Evolutionary conservation across 1,140 invertebrate species (phyloP).

Genomic region (Gonatopus flavifemur): DNA sequence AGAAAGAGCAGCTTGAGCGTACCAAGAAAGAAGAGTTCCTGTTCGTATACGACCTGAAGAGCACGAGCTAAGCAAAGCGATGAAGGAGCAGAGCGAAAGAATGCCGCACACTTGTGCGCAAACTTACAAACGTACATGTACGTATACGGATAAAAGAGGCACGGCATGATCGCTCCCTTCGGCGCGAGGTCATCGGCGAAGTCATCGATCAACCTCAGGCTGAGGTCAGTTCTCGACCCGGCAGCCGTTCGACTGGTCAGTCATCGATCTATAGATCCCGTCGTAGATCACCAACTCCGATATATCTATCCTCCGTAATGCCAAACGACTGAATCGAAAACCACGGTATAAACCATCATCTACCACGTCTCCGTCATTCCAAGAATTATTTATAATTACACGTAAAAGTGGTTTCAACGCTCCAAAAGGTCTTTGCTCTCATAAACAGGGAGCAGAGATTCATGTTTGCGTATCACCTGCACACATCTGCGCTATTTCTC

Average conservation of each 20-base stretch:
- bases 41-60: not conserved
- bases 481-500: too few relatives aligned
- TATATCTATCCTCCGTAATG: constrained; percentile 28
- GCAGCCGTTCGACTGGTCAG: constrained; percentile 48
- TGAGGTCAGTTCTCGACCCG: constrained; percentile 41
- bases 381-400: too few relatives aligned
- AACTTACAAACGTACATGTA: not conserved
- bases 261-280: constrained; percentile 49
- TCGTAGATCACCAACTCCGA: constrained; percentile 42
- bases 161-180: constrained; percentile 19
- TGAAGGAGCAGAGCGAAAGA: constrained; percentile 29
- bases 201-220: constrained; percentile 49
- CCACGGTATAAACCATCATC: too few relatives aligned
- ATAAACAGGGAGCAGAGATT: too few relatives aligned
- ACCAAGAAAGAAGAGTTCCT: too few relatives aligned
- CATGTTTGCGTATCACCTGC: too few relatives aligned
- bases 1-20: too few relatives aligned
- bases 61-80: too few relatives aligned
- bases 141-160: too few relatives aligned
- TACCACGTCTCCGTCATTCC: too few relatives aligned
- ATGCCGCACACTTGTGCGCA: constrained; percentile 18
- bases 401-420: too few relatives aligned
- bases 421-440: too few relatives aligned
- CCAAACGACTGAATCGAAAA: constrained; percentile 29
- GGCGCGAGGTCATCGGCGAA: constrained; percentile 44